Evolutionary conservation across 1,140 invertebrate species (phyloP).

Genomic region (Listronotus bonariensis): DNA sequence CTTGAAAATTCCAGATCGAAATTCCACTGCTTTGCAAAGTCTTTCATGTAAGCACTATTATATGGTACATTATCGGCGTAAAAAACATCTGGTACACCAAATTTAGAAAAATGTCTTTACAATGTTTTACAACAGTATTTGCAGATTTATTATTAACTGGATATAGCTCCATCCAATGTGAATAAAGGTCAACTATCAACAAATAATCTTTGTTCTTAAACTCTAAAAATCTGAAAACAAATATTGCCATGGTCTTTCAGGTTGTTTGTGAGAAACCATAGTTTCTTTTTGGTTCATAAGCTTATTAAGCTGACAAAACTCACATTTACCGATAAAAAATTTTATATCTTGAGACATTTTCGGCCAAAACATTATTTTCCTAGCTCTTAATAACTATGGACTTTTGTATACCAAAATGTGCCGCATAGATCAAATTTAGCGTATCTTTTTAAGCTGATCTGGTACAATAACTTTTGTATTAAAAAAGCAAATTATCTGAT

Average conservation of each 20-base stretch:
- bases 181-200: no score
- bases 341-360: not conserved
- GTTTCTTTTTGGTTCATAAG: slow-evolving; percentile 1
- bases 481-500: slow-evolving; percentile 8
- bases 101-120: no score
- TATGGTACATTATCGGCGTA: no score
- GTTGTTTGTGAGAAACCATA: not conserved
- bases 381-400: not conserved
- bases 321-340: not conserved
- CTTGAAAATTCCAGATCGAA: no score
- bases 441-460: no score
- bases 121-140: no score
- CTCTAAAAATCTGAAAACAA: not conserved
- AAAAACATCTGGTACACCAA: no score
- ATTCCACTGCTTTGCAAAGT: no score
- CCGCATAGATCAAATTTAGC: not conserved
- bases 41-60: no score
- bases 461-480: slow-evolving; percentile 1
- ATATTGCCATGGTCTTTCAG: not conserved
- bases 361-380: slow-evolving; percentile 5
- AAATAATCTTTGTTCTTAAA: no score
- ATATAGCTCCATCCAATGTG: no score
- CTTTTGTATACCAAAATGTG: slow-evolving; percentile 6
- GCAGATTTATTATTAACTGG: no score
- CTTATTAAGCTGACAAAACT: slow-evolving; percentile 2